phyloP scores from a whole-genome alignment of 1,140 invertebrate species.

The Drosophila parvula region DNA sequence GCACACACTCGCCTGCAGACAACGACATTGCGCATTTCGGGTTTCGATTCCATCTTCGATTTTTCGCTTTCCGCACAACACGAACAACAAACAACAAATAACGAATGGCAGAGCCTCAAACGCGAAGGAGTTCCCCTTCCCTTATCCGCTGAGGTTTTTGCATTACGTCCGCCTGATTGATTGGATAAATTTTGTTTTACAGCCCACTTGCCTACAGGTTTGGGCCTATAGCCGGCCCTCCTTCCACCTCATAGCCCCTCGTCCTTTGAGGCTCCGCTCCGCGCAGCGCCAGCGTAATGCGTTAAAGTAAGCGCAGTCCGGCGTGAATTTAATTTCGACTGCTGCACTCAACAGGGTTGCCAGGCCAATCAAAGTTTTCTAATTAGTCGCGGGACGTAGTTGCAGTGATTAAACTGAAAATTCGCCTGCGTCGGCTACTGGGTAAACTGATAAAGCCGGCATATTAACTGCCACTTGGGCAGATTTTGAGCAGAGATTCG shows the following conservation, averaged over 20 bases:
- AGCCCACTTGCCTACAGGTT: slow-evolving; percentile 14
- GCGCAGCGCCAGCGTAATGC: slow-evolving; percentile 14
- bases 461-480: slow-evolving; percentile 16
- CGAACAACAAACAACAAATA: slow-evolving; percentile 42
- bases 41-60: slow-evolving; percentile 28
- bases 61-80: slow-evolving; percentile 37
- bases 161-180: slow-evolving; percentile 60
- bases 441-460: slow-evolving; percentile 37
- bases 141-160: slow-evolving; percentile 18
- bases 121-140: slow-evolving; percentile 16
- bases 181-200: slow-evolving; percentile 54
- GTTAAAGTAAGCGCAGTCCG: slow-evolving; percentile 16
- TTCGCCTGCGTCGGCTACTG: slow-evolving; percentile 7
- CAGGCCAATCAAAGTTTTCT: slow-evolving; percentile 62
- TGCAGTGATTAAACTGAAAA: slow-evolving; percentile 49
- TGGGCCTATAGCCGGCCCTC: slow-evolving; percentile 12
- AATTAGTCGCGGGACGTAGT: slow-evolving; percentile 44
- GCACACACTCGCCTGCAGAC: slow-evolving; percentile 19
- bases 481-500: slow-evolving; percentile 6
- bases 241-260: slow-evolving; percentile 2
- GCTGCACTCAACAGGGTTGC: slow-evolving; percentile 28
- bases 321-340: slow-evolving; percentile 34
- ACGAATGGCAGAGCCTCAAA: slow-evolving; percentile 19
- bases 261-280: slow-evolving; percentile 37
- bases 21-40: slow-evolving; percentile 52